A percentile compares a stretch with the other conserved stretches of the same genome.
Evolutionary conservation across 2,113 vertebrate species (phyloP).

Genomic region (Nycticorax nycticorax): DNA sequence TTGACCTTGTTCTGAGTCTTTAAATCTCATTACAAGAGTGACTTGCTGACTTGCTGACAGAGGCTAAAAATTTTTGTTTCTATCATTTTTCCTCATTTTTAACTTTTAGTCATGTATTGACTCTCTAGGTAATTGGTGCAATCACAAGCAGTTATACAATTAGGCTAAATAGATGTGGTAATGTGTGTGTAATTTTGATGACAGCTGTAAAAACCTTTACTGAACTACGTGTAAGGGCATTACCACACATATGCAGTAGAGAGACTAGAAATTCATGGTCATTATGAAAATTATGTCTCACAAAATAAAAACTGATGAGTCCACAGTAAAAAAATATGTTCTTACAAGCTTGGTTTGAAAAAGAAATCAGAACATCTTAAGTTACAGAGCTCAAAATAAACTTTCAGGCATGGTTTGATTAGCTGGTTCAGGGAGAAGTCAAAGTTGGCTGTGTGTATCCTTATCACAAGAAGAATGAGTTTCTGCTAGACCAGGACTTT

Average conservation of each 20-base stretch:
- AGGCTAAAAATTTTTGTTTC: neutral
- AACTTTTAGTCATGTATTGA: neutral
- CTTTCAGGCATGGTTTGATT: neutral
- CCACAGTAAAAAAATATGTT: neutral
- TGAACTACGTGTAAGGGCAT: neutral
- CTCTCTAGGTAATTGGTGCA: neutral
- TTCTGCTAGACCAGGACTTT: neutral
- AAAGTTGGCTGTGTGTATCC: neutral
- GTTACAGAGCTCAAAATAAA: neutral
- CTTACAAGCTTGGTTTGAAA: neutral
- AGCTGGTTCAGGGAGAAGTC: neutral
- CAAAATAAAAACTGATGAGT: constrained; percentile 22
- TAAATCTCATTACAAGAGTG: neutral
- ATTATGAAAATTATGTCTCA: neutral
- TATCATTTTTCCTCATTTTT: neutral
- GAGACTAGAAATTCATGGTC: neutral
- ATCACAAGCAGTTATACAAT: constrained; percentile 31
- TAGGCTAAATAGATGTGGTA: neutral
- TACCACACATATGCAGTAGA: neutral
- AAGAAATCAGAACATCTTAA: neutral
- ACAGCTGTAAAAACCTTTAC: constrained; percentile 17
- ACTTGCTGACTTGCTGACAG: neutral
- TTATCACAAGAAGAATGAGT: neutral
- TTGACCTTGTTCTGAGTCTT: neutral
- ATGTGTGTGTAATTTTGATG: neutral